Evolutionary conservation across 2,113 vertebrate species (phyloP).

Genomic region (Eulemur rufifrons): DNA sequence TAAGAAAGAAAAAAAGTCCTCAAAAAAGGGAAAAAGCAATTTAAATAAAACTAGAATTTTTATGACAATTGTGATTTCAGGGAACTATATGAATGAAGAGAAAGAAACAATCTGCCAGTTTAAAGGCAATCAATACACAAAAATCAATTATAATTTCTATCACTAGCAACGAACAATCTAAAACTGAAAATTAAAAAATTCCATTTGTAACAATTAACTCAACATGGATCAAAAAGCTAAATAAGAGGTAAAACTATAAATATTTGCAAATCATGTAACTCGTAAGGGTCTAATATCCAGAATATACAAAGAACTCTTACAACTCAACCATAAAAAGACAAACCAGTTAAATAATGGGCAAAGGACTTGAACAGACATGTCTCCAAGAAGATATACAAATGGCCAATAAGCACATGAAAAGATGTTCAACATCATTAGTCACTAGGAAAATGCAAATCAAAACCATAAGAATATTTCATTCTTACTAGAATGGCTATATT

Average conservation of each 20-base stretch:
- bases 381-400: too few relatives aligned
- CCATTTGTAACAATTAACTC: too few relatives aligned
- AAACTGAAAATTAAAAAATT: neutral
- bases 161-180: neutral
- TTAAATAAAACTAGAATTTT: constrained; percentile 28
- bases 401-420: too few relatives aligned
- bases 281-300: too few relatives aligned
- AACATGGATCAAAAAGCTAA: too few relatives aligned
- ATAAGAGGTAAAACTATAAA: too few relatives aligned
- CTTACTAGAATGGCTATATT: neutral
- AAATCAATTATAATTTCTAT: neutral
- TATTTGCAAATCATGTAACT: too few relatives aligned
- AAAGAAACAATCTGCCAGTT: neutral
- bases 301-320: too few relatives aligned
- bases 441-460: neutral
- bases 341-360: neutral
- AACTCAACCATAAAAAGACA: neutral
- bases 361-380: too few relatives aligned
- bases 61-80: neutral
- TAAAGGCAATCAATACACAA: neutral
- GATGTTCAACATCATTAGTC: too few relatives aligned
- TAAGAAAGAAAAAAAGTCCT: neutral
- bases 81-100: neutral
- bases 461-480: neutral
- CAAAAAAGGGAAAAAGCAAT: neutral